These are phyloP conservation scores for Xyrauchen texanus DNA, from an alignment of 2,113 vertebrate species.

Conservation along the genomic window DNA sequence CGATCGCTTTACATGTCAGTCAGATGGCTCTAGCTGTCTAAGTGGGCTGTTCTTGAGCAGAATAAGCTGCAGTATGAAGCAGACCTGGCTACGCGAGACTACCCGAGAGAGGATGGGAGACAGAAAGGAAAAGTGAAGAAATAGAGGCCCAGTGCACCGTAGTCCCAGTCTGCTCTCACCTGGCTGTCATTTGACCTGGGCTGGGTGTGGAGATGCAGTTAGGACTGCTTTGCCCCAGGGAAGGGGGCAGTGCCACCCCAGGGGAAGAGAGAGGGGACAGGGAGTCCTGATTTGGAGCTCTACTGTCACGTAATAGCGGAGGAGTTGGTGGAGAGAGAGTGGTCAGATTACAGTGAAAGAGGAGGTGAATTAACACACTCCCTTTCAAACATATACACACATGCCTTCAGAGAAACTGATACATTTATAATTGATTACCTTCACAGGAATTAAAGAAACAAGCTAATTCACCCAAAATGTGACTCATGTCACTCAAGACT, in stretches of 20 bases:
- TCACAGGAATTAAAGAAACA: not conserved
- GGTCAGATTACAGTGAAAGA: constrained; percentile 16
- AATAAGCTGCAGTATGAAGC: no score
- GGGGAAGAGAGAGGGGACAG: constrained; percentile 83
- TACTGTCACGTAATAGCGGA: constrained; percentile 64
- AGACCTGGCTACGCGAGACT: not conserved
- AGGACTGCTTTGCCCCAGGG: constrained; percentile 80
- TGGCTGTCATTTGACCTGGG: constrained; percentile 78
- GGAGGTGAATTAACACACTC: constrained; percentile 15
- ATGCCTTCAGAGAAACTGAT: no score
- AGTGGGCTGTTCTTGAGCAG: no score
- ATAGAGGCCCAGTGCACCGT: constrained; percentile 3
- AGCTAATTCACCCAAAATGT: not conserved
- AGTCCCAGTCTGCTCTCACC: constrained; percentile 77
- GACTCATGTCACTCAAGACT: no score
- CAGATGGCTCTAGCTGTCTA: no score
- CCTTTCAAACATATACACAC: constrained; percentile 2
- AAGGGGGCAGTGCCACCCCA: constrained; percentile 80
- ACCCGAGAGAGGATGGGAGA: constrained; percentile 22
- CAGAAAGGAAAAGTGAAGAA: constrained; percentile 32
- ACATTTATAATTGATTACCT: not conserved
- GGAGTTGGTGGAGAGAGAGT: constrained; percentile 16
- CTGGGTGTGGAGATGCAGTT: constrained; percentile 83
- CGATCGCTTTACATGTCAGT: no score
- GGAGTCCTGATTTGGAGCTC: constrained; percentile 87